Evolutionary conservation across 2,888 invertebrate species (phyloP), one percentile per base, ranked within the genome.

Genomic region (Meandrusa payeni): DNA sequence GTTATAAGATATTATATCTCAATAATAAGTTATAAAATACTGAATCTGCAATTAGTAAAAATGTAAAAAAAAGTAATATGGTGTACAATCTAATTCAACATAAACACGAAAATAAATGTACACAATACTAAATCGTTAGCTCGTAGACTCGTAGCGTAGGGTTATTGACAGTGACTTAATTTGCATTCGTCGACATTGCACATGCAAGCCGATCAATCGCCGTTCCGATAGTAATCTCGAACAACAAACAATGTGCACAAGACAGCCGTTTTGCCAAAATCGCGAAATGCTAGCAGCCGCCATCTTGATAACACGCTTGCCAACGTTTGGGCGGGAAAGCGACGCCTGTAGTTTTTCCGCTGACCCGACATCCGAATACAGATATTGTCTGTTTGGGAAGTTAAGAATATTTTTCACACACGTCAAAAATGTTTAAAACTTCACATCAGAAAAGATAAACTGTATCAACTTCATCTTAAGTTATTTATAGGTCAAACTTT

Each of bases 291-390:
- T 46, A 31, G 5, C 44, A 28, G 50, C 34, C 49, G 47, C 54
- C 54, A 58, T 58, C 52, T 58, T 55, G 59, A 61, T 61, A 60
- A 46, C 47, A 10, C 34, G 38, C 41, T 41, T 29, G 42, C 37
- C 52, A 48, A 46, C 50, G 47, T 51, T n/a, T 47, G 61, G 19
- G 57, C 62, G 61, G 59, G 54, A 57, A 55, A 54, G 52, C 51
- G 48, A 51, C 55, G 50, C 51, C 48, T 48, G 54, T 49, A 47
- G 54, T 54, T 55, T 59, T 64, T 53, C 50, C 54, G 54, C 60
- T 59, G 61, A 59, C 46, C 51, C 38, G 32, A 41, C 48, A 45
- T 55, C 57, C 57, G 58, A 59, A 59, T 59, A 46, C 47, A 49
- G 39, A 50, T 32, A 44, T 49, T 46, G 44, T 48, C 42, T 39